phyloP scores from a whole-genome alignment of 2,888 invertebrate species.

The Ischnus inquisitorius region DNA sequence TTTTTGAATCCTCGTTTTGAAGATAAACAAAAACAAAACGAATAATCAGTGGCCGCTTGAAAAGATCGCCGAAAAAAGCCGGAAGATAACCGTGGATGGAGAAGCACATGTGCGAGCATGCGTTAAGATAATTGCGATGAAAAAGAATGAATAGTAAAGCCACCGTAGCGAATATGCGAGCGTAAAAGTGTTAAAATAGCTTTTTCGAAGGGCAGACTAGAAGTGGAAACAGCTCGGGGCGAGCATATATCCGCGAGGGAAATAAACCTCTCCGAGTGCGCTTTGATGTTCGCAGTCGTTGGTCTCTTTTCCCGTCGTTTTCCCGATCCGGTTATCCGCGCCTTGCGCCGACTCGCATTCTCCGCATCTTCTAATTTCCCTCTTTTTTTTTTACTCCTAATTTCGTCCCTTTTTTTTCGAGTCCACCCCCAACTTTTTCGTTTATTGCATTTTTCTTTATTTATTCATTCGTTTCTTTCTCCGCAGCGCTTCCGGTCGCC shows the following conservation, averaged over 20 bases:
- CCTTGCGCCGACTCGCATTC: not conserved
- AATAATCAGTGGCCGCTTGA: not conserved
- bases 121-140: slow-evolving; percentile 13
- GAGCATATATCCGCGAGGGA: slow-evolving; percentile 9
- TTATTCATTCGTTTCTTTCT: slow-evolving; percentile 22
- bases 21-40: not conserved
- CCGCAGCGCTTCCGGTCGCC: slow-evolving; percentile 1
- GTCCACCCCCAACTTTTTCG: not conserved
- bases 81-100: too few relatives aligned
- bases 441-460: slow-evolving; percentile 1
- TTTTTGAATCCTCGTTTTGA: not conserved
- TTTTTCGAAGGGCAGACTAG: slow-evolving; percentile 31
- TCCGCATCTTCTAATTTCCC: not conserved
- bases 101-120: not conserved
- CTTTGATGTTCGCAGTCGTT: slow-evolving; percentile 60
- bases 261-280: slow-evolving; percentile 55
- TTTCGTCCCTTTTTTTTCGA: not conserved
- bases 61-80: not conserved
- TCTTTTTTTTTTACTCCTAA: not conserved
- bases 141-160: slow-evolving; percentile 46
- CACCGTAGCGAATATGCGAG: slow-evolving; percentile 30
- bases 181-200: slow-evolving; percentile 47
- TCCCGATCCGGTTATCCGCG: slow-evolving; percentile 24
- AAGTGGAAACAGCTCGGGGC: slow-evolving; percentile 25
- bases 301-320: slow-evolving; percentile 36